Conservation (phyloP, 2,888 invertebrate genomes). For the Pycnomerus fuliginosus region DNA sequence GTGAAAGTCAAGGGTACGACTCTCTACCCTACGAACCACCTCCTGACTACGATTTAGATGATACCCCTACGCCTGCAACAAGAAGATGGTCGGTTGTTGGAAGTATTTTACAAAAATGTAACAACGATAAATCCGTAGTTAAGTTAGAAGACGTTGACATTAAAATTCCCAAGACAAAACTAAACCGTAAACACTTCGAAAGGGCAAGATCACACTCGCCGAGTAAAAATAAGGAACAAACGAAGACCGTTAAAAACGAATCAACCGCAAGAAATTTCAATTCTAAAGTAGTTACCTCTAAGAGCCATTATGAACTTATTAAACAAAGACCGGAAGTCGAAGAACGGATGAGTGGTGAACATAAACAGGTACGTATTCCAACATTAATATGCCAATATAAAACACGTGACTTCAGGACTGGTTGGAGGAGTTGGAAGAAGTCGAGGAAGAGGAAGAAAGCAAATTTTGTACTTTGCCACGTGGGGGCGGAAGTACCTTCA, state of each 20-base stretch:
- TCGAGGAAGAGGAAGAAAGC: constrained; percentile 56
- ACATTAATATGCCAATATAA: background rate
- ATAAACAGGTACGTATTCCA: constrained; percentile 41
- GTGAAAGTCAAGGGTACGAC: constrained; percentile 44
- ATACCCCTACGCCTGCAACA: constrained; percentile 8
- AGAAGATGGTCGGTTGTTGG: constrained; percentile 48
- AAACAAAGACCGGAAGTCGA: constrained; percentile 47
- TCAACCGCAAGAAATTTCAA: constrained; percentile 29
- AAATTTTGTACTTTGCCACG: constrained; percentile 62
- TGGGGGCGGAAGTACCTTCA: constrained; percentile 57
- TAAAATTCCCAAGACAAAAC: constrained; percentile 49
- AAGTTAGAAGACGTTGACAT: constrained; percentile 41
- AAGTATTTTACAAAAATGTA: constrained; percentile 32
- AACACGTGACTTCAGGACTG: constrained; percentile 34
- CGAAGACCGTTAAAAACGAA: constrained; percentile 38
- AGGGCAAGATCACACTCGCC: constrained; percentile 51
- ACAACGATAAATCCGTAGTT: constrained; percentile 22
- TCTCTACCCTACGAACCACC: constrained; percentile 49
- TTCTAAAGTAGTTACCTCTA: constrained; percentile 44
- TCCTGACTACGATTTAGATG: constrained; percentile 49
- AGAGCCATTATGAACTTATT: constrained; percentile 47
- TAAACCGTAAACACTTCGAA: constrained; percentile 41
- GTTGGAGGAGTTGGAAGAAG: constrained; percentile 49
- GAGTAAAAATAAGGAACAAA: constrained; percentile 43
- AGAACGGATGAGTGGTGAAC: constrained; percentile 39